Base-by-base conservation (phyloP, 23 tunicate genomes). In the Halocynthia aurantium region DNA sequence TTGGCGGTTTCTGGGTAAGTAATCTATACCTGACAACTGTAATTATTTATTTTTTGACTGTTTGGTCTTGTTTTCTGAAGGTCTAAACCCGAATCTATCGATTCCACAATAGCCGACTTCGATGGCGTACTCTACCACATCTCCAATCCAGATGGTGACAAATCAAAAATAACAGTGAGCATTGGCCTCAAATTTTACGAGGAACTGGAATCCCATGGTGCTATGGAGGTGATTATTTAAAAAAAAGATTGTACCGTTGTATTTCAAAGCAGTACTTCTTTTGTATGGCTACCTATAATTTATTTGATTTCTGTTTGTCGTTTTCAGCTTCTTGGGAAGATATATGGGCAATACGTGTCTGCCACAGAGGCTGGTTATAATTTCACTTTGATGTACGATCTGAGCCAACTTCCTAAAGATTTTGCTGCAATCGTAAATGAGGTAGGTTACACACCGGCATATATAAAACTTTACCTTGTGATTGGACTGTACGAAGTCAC, bases 121-220 rank as follows among this genome's bases (percentile, higher is more conserved):
- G 99, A 96, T 80, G 99, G 99, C 12, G 95, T 76, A 52, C 49
- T 87, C 21, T 96, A 96, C 72, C 99, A 96, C 55, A 17, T 96
- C 40, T 83, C 92, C 70, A 89, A 89, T 60, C 96, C 96, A 51
- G 71, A 85, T 79, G 96, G 96, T 17, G 91, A 89, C 69, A 88
- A 94, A 77, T 40, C 85, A 19, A 77, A 87, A 82, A 69, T 89
- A 55, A 52, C 70, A 22, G 62, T 89, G 0, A 86, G 96, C 80
- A 86, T 86, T 71, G 80, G 86, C 6, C 66, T 96, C 50, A 85
- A 86, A 22, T 96, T 96, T 76, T 96, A 83, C 82, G 79, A 85
- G 52, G 88, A 89, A 31, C 73, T 96, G 61, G 75, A 78, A 55
- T 81, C 85, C 6, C 92, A 96, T 80, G 99, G 99, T 7, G 96